Conservation (phyloP, 2,797 vertebrate genomes). For the Ciconia nigra region DNA sequence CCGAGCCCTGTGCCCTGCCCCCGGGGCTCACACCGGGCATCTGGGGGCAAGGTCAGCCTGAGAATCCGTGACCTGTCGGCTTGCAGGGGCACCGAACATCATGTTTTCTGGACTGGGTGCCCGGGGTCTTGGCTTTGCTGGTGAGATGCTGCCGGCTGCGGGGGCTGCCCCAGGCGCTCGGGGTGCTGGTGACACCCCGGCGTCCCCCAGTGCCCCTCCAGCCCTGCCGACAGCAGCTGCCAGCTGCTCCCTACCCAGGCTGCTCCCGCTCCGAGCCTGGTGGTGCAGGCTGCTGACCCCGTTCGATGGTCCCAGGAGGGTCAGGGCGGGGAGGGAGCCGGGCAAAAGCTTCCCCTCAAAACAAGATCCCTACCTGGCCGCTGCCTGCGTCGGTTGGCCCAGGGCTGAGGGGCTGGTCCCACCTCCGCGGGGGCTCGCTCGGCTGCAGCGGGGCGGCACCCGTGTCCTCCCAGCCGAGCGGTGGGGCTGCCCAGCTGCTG, state of each 20-base stretch:
- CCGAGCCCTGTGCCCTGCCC: neutral
- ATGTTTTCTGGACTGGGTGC: neutral
- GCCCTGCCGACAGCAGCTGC: neutral
- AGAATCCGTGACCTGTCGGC: accelerated
- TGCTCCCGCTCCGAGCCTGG: accelerated
- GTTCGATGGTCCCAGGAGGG: neutral
- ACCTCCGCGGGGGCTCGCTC: neutral
- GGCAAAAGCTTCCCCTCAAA: conserved; percentile 15
- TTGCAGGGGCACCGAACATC: accelerated
- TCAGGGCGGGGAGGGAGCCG: neutral
- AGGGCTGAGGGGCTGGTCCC: conserved; percentile 53
- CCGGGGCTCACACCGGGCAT: accelerated
- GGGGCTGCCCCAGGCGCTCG: neutral
- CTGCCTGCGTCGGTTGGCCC: conserved; percentile 32
- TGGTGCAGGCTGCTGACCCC: neutral
- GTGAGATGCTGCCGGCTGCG: neutral
- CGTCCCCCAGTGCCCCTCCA: neutral
- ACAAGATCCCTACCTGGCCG: conserved; percentile 39
- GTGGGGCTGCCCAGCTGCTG: conserved; percentile 41
- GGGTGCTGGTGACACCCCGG: neutral
- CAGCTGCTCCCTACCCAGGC: neutral
- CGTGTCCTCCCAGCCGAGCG: conserved; percentile 31
- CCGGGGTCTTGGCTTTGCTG: neutral
- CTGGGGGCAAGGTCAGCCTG: neutral
- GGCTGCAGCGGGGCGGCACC: neutral